Conservation (phyloP, 2,888 invertebrate genomes). For the Eupithecia vulgata region DNA sequence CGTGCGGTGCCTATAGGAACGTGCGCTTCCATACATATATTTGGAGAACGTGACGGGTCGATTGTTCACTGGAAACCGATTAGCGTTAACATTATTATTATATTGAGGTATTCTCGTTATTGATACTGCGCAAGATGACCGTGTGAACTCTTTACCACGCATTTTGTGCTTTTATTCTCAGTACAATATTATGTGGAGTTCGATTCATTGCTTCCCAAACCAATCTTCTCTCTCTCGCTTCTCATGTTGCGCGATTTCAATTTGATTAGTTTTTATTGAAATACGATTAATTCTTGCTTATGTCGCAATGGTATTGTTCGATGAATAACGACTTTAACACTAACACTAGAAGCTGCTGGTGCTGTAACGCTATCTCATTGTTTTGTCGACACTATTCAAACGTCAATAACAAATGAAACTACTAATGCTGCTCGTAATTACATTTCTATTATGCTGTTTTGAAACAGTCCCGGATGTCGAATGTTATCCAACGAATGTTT, state of each 20-base stretch:
- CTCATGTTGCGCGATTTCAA: conserved; percentile 18
- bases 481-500: conserved; percentile 44
- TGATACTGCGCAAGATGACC: conserved; percentile 34
- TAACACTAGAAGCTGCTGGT: conserved; percentile 37
- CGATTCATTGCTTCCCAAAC: conserved; percentile 1
- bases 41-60: conserved; percentile 55
- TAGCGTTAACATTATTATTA: conserved; percentile 39
- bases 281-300: conserved; percentile 39
- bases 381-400: conserved; percentile 43
- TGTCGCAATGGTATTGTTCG: conserved; percentile 54
- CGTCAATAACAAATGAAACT: conserved; percentile 39
- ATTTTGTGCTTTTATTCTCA: background rate
- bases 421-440: conserved; percentile 31
- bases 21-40: conserved; percentile 45
- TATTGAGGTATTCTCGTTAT: conserved; percentile 36
- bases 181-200: background rate
- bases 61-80: conserved; percentile 49
- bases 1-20: conserved; percentile 49
- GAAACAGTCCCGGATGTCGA: conserved; percentile 46
- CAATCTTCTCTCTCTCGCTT: background rate
- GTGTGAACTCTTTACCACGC: conserved; percentile 35
- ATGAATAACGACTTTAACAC: conserved; percentile 41
- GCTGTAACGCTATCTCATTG: conserved; percentile 39
- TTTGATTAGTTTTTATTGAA: conserved; percentile 42
- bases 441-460: conserved; percentile 43